Conservation (phyloP, 2,113 vertebrate genomes). For the Carlito syrichta region DNA sequence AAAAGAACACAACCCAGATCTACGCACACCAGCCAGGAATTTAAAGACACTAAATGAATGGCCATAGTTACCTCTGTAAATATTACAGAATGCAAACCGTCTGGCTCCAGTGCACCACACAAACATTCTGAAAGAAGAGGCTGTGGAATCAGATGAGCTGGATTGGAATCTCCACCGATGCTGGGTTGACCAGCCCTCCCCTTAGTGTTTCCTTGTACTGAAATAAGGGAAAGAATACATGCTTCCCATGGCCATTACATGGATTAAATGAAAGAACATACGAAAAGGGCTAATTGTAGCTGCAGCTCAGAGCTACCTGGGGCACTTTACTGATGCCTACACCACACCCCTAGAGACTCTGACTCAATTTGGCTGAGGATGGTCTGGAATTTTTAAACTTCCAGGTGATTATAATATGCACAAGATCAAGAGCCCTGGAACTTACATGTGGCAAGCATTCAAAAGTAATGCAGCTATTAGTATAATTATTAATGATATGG, state of each 20-base stretch:
- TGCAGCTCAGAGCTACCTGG: too few relatives aligned
- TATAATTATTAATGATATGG: background rate
- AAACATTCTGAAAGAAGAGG: background rate
- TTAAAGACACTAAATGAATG: background rate
- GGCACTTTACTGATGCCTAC: background rate
- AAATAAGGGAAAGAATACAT: background rate
- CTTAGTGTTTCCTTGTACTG: background rate
- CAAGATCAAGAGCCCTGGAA: background rate
- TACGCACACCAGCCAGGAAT: background rate
- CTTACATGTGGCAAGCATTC: background rate
- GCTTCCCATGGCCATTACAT: too few relatives aligned
- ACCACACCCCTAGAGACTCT: background rate
- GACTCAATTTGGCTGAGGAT: background rate
- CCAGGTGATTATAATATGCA: background rate
- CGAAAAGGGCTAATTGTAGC: background rate
- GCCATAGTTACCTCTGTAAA: background rate
- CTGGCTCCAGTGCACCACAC: background rate
- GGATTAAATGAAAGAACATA: background rate
- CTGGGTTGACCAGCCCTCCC: background rate
- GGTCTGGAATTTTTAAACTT: background rate
- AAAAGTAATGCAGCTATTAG: background rate
- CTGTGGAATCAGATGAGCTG: background rate
- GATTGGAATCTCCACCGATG: background rate
- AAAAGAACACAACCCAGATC: background rate
- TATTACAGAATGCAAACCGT: background rate